A percentile compares a stretch with the other conserved stretches of the same genome.
phyloP scores from a whole-genome alignment of 2,113 vertebrate genomes.

The Eptesicus fuscus region DNA sequence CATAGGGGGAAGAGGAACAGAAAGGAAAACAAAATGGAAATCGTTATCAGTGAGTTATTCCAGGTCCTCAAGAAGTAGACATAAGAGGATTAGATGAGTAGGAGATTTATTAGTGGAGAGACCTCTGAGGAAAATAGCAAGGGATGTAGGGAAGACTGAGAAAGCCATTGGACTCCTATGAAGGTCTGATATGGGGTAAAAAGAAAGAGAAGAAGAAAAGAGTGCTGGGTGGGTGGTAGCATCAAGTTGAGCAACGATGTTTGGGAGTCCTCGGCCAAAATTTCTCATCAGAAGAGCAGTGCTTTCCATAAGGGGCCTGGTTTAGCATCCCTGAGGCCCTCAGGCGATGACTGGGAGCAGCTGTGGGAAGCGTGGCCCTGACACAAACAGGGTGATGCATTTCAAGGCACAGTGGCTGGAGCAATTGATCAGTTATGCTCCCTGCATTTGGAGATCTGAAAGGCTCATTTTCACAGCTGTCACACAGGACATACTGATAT shows the following conservation, averaged over 20 bases:
- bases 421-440: neutral
- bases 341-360: neutral
- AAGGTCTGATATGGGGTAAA: neutral
- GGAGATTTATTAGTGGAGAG: neutral
- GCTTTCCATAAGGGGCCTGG: neutral
- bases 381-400: neutral
- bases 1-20: neutral
- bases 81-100: neutral
- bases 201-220: neutral
- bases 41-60: neutral
- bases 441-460: neutral
- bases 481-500: neutral
- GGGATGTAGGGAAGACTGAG: neutral
- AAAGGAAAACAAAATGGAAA: neutral
- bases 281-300: neutral
- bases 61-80: neutral
- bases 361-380: neutral
- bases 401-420: neutral
- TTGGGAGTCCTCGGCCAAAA: neutral
- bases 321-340: neutral
- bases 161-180: neutral
- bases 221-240: accelerated
- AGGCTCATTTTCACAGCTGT: neutral
- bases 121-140: neutral
- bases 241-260: neutral